Evolutionary conservation across 2,888 invertebrate genomes (phyloP), one percentile per base, ranked within the genome.

Genomic region (Saturnia pavonia): DNA sequence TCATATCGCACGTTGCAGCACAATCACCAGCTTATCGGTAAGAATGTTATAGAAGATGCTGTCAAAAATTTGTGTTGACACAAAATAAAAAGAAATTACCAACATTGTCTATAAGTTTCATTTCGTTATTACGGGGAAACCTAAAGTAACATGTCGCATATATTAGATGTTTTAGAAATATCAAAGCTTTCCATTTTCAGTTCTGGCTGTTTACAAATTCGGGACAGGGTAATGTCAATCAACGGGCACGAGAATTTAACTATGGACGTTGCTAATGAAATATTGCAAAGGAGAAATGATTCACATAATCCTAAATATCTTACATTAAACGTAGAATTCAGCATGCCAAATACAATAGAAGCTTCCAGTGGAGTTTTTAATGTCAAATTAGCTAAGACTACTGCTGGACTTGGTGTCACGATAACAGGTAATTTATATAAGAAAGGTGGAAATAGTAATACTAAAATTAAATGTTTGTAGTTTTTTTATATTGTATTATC

Each of bases 351-450:
- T 77, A 96, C 98, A 0, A 98, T 98, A 66, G 97, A 98, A 75
- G 98, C 98, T 1, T 96, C 97, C 8, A 97, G 97, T 78, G 98
- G 98, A 0, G 96, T 98, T 0, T 99, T 98, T 84, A 97, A 97
- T 75, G 98, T 99, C 0, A 97, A 98, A 87, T 94, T 99, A 69
- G 96, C 97, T 7, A 96, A 96, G 78, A 96, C 95, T 43, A 96
- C 96, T 57, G 96, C 96, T 42, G 98, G 98, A 7, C 94, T 99
- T 19, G 99, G 99, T 3, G 96, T 99, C 57, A 98, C 98, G n/a
- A 97, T 99, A 11, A 97, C 97, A 85, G 96, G 97, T 95, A 90
- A 84, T 68, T 67, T 65, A 73, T 54, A 19, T n/a, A 11, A 22
- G 22, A 54, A 8, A 22, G 9, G n/a, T 54, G 9, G 6, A 16